Evolutionary conservation across 2,888 invertebrate genomes (phyloP).

Genomic region (Machimus atricapillus): DNA sequence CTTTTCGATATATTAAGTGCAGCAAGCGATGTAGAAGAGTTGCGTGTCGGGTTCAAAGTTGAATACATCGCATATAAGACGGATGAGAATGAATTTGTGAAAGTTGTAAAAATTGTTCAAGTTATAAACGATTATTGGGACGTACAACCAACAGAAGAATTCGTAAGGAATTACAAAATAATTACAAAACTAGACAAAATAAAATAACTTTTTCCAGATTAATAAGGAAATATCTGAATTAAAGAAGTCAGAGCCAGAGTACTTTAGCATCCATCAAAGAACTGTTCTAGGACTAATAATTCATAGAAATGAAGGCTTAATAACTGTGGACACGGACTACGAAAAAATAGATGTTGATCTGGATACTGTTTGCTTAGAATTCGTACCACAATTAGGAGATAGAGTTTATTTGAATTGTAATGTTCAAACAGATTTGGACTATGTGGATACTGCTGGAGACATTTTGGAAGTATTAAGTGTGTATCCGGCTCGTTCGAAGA

Average conservation of each 20-base stretch:
- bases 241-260: conserved; percentile 51
- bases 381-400: conserved; percentile 75
- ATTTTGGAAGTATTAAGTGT: conserved; percentile 70
- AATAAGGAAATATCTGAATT: conserved; percentile 44
- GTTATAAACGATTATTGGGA: conserved; percentile 66
- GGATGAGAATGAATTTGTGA: conserved; percentile 59
- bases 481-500: conserved; percentile 67
- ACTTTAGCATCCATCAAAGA: conserved; percentile 55
- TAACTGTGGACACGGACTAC: conserved; percentile 64
- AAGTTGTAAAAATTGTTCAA: conserved; percentile 68
- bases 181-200: not conserved
- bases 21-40: conserved; percentile 50
- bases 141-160: conserved; percentile 57
- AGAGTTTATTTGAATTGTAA: conserved; percentile 71
- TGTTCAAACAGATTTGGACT: conserved; percentile 69
- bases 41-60: conserved; percentile 65
- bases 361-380: conserved; percentile 69
- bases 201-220: not conserved
- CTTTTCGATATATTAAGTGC: conserved; percentile 64
- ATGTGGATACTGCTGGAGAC: conserved; percentile 63
- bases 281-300: conserved; percentile 54
- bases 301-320: conserved; percentile 51
- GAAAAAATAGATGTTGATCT: conserved; percentile 68
- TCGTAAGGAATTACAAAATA: conserved; percentile 47
- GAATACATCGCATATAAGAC: conserved; percentile 67